Base-by-base conservation (phyloP, 2,113 vertebrate species). In the Morone chrysops region DNA sequence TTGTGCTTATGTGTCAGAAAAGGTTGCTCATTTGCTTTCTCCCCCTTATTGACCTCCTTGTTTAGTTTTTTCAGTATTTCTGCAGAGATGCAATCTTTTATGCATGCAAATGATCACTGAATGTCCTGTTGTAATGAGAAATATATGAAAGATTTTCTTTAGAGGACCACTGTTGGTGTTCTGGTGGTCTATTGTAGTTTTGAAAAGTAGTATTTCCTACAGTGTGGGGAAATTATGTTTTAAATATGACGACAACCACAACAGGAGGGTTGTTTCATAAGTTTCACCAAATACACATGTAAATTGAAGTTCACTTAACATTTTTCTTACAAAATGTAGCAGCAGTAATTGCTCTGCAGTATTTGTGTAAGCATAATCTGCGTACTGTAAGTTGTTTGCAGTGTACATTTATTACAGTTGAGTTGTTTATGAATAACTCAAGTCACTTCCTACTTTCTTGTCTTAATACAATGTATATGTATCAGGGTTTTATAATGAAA, bases 121-220 rank as follows among this genome's bases (percentile, higher is more conserved):
- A 48, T 63, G 40, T 83, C 72, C 73, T 57, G 40, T 62, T 89
- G 61, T 73, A 74, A 87, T 45, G 66, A 65, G 41, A 63, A 69
- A 82, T 25, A 54, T 48, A 76, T 51, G 31, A 61, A 80, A 72
- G 43, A 6, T 25, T 63, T 68, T 78, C 38, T 75, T 51, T 60
- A 50, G 14, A 57, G 56, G 0, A 18, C 16, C 36, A 38, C 48
- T 9, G 36, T 56, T 36, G 12, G 18, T 25, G 40, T 31, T 47
- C 11, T 48, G 22, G 45, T 66, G 47, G 47, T 61, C 25, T 61
- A 40, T 54, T 66, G 40, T n/a, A 56, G 11, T 38, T 53, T 25
- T 51, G 6, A 43, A 72, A 69, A 57, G n/a, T 6, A 20, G 25
- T 54, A 68, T 72, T 74, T 72, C 22, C 9, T 50, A 54, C 54